Evolutionary conservation across 2,113 vertebrate species (phyloP), one percentile per base, ranked within the genome.

Genomic region (Lampris incognitus): DNA sequence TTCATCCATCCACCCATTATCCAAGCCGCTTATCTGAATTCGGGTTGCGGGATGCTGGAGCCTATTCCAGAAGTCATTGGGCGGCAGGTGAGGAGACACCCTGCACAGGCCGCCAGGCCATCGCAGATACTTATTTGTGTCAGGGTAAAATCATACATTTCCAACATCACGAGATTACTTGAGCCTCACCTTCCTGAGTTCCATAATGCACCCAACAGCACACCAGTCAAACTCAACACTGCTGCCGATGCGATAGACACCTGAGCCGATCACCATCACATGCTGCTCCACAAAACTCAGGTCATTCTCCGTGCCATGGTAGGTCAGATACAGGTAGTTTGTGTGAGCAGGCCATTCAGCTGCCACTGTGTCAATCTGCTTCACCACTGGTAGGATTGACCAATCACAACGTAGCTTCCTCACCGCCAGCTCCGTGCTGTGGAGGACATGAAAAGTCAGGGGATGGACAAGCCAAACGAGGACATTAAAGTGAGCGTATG

Each of bases 171-270:
- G 7, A 24, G 2, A 11, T 37, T 5, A 6, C 5, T 42, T 50
- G 0, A 4, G 3, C 2, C 80, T 6, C 1, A 97, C 98, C 96
- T 97, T 97, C 58, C 98, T 94, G 57, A 99, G 96, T 89, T 99
- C 95, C 50, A 93, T 97, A 92, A 99, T 99, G 89, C 97, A 99
- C 9, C 97, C 96, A 0, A 99, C 97, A 0, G 98, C 98, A 0
- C 98, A 99, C 97, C 98, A 99, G 71, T 99, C 98, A 0, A 99
- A 99, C 85, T 99, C 98, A 0, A 99, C 98, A 0, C 97, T 99
- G 94, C 98, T 99, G 89, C 97, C 98, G 0, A 99, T 99, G 66
- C 97, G 96, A 88, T 99, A 99, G n/a, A 99, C 97, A 0, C 98
- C 98, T 0, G 97, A 98, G 76, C 97, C 97, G 2, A 99, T 96